These are phyloP conservation scores for Drosophila sucinea DNA, from an alignment of 1,140 invertebrate genomes.

Conservation along the genomic window DNA sequence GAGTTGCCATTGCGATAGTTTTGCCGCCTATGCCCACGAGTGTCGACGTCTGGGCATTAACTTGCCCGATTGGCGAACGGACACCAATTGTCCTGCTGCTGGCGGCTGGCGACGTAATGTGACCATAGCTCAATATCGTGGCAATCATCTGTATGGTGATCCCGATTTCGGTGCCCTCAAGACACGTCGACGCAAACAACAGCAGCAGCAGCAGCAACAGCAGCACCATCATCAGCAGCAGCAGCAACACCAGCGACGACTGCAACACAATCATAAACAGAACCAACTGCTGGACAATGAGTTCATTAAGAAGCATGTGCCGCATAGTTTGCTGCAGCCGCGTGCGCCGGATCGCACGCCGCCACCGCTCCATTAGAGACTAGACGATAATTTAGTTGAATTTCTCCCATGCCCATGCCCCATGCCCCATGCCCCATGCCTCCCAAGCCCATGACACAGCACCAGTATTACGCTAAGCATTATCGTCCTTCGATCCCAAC, in stretches of 20 bases:
- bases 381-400: conserved; percentile 38
- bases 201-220: conserved; percentile 35
- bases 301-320: conserved; percentile 77
- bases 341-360: conserved; percentile 80
- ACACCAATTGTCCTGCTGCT: conserved; percentile 85
- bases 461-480: conserved; percentile 53
- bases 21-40: conserved; percentile 94
- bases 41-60: conserved; percentile 90
- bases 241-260: conserved; percentile 41
- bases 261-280: conserved; percentile 39
- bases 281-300: conserved; percentile 59
- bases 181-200: conserved; percentile 26
- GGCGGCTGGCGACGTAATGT: conserved; percentile 60
- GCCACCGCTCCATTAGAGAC: conserved; percentile 71
- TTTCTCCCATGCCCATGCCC: conserved; percentile 16
- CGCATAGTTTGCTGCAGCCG: conserved; percentile 65
- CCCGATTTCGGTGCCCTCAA: conserved; percentile 29
- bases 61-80: conserved; percentile 87
- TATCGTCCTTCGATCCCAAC: not conserved
- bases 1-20: conserved; percentile 93
- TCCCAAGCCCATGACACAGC: conserved; percentile 46
- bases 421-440: not conserved
- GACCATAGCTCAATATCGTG: conserved; percentile 43
- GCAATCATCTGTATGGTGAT: conserved; percentile 62
- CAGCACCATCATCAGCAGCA: conserved; percentile 12